Evolutionary conservation across 2,888 invertebrate species (phyloP), one percentile per base, ranked within the genome.

Genomic region (Drosophila buzzatii): DNA sequence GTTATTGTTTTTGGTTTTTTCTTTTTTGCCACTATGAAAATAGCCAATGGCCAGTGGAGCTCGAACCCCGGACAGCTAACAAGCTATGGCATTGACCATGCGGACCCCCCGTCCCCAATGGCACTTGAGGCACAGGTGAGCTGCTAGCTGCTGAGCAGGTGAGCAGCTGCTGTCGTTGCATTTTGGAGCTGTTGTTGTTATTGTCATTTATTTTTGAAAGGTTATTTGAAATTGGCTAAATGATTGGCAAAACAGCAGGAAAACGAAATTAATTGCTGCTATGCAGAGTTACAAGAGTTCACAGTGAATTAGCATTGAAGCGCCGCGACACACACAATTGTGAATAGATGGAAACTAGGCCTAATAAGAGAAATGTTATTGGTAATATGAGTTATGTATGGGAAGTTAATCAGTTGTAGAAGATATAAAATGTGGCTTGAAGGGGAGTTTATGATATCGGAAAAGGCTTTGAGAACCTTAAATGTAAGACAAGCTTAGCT

Each of bases 61-160:
- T 35, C 44, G 44, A 12, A 6, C 55, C 44, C 47, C 56, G 62
- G 47, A 70, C 77, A 79, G 70, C 60, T 58, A 55, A 53, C 61
- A 55, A 63, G 76, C 81, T 53, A 52, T 72, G 78, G 76, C 78
- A 79, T 76, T 79, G 79, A 79, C 79, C 79, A 62, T 79, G 76
- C 57, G 55, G 41, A 31, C 60, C 44, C 31, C 53, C 52, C 39
- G 35, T 23, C 20, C 5, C 37, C 33, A 10, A 23, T 35, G 53
- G 53, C 51, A 59, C 35, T 35, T 23, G 47, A 20, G 42, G 60
- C 77, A 77, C 77, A 77, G 69, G 60, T 79, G 77, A 76, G 42
- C 76, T 16, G 23, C 14, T 16, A 41, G 39, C 2, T 39, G 39
- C 23, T 7, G n/a, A 52, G 35, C 52, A 20, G 52, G 20, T 52